phyloP scores from a whole-genome alignment of 2,888 invertebrate genomes.

The Anthrax anthrax region DNA sequence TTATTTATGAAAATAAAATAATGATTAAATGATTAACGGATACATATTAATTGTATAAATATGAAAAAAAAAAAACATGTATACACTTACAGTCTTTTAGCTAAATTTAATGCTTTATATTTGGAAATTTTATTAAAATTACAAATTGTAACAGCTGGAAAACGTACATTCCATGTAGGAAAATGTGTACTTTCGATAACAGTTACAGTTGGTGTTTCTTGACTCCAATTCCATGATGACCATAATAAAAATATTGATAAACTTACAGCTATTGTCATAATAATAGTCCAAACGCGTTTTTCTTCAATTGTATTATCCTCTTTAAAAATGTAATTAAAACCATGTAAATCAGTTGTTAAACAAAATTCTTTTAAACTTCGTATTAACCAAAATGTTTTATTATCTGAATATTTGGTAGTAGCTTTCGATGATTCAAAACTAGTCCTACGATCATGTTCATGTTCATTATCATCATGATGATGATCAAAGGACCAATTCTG shows the following conservation, averaged over 20 bases:
- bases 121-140: slow-evolving; percentile 41
- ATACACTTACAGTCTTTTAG: slow-evolving; percentile 33
- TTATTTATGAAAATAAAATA: too few species aligned
- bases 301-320: slow-evolving; percentile 40
- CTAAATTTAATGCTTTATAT: slow-evolving; percentile 25
- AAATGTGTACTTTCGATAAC: slow-evolving; percentile 41
- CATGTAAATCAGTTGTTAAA: slow-evolving; percentile 51
- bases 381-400: slow-evolving; percentile 21
- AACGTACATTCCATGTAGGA: slow-evolving; percentile 43
- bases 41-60: too few species aligned
- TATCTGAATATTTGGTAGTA: background rate
- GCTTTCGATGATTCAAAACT: background rate
- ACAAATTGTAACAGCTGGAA: slow-evolving; percentile 44
- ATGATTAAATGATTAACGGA: too few species aligned
- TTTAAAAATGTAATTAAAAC: slow-evolving; percentile 52
- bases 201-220: slow-evolving; percentile 45
- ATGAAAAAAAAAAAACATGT: too few species aligned
- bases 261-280: slow-evolving; percentile 40
- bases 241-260: slow-evolving; percentile 41
- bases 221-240: slow-evolving; percentile 45
- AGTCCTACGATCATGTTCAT: background rate
- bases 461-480: too few species aligned
- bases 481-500: too few species aligned
- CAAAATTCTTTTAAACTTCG: slow-evolving; percentile 42
- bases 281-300: slow-evolving; percentile 41